These are phyloP conservation scores for Isoperla grammatica DNA, from an alignment of 2,888 invertebrate species.

Conservation along the genomic window DNA sequence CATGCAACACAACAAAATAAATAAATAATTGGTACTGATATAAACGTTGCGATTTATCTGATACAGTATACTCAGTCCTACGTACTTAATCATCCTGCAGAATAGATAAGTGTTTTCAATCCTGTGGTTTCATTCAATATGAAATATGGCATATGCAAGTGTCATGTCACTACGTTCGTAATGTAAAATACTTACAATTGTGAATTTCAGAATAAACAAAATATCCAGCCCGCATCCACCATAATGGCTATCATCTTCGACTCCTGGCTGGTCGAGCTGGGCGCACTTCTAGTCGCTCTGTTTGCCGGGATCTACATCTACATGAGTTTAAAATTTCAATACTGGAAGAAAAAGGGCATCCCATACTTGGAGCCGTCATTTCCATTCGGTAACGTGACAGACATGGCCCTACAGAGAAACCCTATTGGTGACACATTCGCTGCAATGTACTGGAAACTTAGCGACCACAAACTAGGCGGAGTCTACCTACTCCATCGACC, in stretches of 20 bases:
- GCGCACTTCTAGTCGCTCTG: not conserved
- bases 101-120: too few relatives aligned
- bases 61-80: too few relatives aligned
- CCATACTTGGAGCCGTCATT: conserved; percentile 43
- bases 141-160: too few relatives aligned
- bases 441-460: conserved; percentile 48
- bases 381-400: conserved; percentile 57
- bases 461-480: conserved; percentile 10
- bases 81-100: too few relatives aligned
- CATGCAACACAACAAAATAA: too few relatives aligned
- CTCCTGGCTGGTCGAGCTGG: conserved; percentile 5
- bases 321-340: not conserved
- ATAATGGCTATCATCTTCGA: not conserved
- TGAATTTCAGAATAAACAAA: conserved; percentile 33
- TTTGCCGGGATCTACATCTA: not conserved
- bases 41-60: too few relatives aligned
- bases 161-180: too few relatives aligned
- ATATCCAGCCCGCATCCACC: not conserved
- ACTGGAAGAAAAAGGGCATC: conserved; percentile 5
- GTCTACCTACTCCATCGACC: conserved; percentile 41
- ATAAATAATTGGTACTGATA: too few relatives aligned
- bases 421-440: conserved; percentile 57
- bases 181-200: conserved; percentile 42
- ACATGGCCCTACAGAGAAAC: conserved; percentile 49
- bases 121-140: too few relatives aligned